phyloP scores from a whole-genome alignment of 2,797 vertebrate genomes.

The Antennarius maculatus region DNA sequence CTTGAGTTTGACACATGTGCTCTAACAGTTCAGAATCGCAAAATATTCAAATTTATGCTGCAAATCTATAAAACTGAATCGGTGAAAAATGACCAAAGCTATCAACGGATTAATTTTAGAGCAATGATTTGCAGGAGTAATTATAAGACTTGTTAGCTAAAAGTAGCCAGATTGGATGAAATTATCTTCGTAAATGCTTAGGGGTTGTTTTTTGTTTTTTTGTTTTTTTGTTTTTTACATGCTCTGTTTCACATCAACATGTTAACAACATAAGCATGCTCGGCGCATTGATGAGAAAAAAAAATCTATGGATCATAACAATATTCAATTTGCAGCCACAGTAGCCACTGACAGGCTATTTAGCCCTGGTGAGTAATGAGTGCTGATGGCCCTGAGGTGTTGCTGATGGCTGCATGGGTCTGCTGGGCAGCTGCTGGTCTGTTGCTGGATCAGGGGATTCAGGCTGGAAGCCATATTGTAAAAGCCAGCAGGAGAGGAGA shows the following conservation, averaged over 20 bases:
- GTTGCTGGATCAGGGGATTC: constrained; percentile 52
- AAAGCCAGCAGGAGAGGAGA: constrained; percentile 67
- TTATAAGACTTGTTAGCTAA: background rate
- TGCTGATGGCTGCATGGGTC: constrained; percentile 60
- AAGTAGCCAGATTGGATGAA: background rate
- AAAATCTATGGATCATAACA: constrained; percentile 63
- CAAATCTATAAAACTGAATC: background rate
- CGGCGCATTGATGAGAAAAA: constrained; percentile 55
- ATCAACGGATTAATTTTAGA: background rate
- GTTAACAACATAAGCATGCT: constrained; percentile 34
- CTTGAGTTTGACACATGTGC: no score
- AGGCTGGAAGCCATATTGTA: constrained; percentile 71
- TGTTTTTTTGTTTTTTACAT: background rate
- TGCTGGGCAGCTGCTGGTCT: constrained; percentile 73
- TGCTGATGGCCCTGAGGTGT: constrained; percentile 65
- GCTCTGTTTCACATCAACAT: constrained; percentile 33
- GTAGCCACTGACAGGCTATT: constrained; percentile 70
- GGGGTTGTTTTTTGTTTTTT: background rate
- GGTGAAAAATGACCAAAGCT: background rate
- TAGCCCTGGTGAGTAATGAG: constrained; percentile 65
- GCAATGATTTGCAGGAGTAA: background rate
- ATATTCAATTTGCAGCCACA: constrained; percentile 78
- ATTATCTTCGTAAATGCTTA: background rate
- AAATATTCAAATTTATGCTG: background rate
- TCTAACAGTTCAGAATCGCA: background rate